Evolutionary conservation across 2,113 vertebrate species (phyloP), one percentile per base, ranked within the genome.

Genomic region (Hymenochirus boettgeri): DNA sequence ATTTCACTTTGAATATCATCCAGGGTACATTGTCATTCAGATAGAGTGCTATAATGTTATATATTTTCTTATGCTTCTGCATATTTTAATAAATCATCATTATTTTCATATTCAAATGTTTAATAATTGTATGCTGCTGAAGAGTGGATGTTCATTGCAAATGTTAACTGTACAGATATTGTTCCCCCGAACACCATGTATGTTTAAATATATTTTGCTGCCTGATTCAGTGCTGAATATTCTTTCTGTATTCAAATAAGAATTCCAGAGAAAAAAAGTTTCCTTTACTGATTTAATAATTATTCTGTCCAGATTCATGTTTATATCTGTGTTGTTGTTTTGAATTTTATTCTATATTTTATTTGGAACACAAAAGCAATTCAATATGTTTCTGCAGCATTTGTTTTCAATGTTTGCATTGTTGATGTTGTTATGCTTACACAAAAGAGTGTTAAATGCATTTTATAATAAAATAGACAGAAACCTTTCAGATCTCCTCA

Each of bases 71-170:
- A 78, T 73, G 72, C 48, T 66, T 66, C 85, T 81, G 76, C 70
- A 31, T 37, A 83, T 82, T 81, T 76, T 72, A 78, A 66, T 71
- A 79, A 83, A 76, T 60, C 37, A 62, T 83, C 72, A 83, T 74
- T 84, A 83, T 84, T 89, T 86, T 82, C 82, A 85, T 82, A 82
- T 81, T 76, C 78, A 76, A 77, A 81, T 80, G 31, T 77, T 78
- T 83, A 83, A 79, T 75, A 82, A 79, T 74, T 77, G 70, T 83
- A 82, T 81, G 82, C 81, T 87, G 83, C 83, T 84, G 80, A 74
- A 67, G 63, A n/a, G 77, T 74, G 76, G 74, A 74, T 80, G 83
- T 79, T 82, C 73, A 76, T 66, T 77, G 57, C 70, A 73, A 53
- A 58, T 75, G 73, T 24, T 59, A 61, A 59, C 57, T 75, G 57